Conservation (phyloP, 2,113 vertebrate genomes). For the human region GRCh38 chr6:73121001-73121500, state of each 20-base stretch:
- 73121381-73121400: background rate
- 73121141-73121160: background rate
- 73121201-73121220: background rate
- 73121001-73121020: background rate
- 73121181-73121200: background rate
- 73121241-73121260: background rate
- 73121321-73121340: background rate
- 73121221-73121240: background rate
- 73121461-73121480: background rate
- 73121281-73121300: background rate
- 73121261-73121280: background rate
- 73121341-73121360: background rate
- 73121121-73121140: background rate
- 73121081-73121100: background rate
- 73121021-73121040: background rate
- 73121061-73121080: background rate
- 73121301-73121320: background rate
- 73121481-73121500: background rate
- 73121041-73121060: background rate
- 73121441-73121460: background rate
- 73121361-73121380: background rate
- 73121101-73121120: background rate
- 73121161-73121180: background rate
- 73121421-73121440: constrained; percentile 49
- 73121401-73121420: background rate